Evolutionary conservation across 2,888 invertebrate species (phyloP).

Genomic region (Sabatieria punctata): DNA sequence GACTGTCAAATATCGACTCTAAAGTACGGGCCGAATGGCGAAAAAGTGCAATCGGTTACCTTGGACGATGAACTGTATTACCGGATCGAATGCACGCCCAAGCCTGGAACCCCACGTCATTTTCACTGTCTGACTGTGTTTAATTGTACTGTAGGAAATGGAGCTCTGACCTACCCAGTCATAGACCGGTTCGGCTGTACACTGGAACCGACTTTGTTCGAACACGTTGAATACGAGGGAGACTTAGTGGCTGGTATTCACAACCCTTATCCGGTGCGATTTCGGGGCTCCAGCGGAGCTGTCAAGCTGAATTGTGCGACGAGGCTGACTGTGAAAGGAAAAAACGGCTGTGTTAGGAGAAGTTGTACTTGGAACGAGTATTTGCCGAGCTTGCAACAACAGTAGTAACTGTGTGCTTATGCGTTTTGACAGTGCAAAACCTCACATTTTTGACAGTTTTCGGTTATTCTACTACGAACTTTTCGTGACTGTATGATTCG

Average conservation of each 20-base stretch:
- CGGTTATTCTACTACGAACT: no score
- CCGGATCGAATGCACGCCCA: background rate
- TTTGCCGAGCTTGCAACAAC: no score
- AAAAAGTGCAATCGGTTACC: background rate
- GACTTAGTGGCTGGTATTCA: background rate
- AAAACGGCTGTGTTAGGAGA: no score
- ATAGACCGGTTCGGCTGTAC: background rate
- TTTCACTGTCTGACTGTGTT: background rate
- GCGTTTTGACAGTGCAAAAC: no score
- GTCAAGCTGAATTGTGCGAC: no score
- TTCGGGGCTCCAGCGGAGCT: no score
- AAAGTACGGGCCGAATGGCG: background rate
- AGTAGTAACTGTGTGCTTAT: no score
- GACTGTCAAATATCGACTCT: no score
- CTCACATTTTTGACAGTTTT: no score
- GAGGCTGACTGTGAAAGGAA: no score
- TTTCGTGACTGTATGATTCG: no score
- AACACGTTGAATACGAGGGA: background rate
- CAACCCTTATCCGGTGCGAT: background rate
- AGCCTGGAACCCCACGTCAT: background rate
- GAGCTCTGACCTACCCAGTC: background rate
- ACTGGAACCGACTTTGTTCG: background rate
- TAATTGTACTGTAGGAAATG: background rate
- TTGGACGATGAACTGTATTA: background rate
- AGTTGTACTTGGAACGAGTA: no score